Evolutionary conservation across 2,888 invertebrate species (phyloP).

Genomic region (Hemicrepidius hirtus): DNA sequence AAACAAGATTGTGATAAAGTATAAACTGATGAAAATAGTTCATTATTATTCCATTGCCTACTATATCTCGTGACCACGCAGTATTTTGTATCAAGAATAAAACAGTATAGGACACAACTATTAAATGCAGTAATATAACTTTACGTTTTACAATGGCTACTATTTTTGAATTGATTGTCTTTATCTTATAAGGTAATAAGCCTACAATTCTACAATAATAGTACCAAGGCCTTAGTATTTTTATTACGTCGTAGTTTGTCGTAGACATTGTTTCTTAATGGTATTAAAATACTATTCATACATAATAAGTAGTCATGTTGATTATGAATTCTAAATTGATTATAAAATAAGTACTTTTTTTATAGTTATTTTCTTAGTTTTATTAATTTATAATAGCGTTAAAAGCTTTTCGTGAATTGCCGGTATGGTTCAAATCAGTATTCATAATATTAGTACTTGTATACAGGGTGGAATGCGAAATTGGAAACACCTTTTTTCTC

Average conservation of each 20-base stretch:
- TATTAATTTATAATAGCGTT: no score
- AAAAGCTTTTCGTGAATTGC: no score
- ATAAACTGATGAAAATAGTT: not conserved
- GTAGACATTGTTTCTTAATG: no score
- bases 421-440: no score
- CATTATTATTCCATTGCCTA: not conserved
- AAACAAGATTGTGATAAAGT: not conserved
- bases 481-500: no score
- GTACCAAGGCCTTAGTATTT: slow-evolving; percentile 7
- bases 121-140: not conserved
- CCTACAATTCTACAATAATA: slow-evolving; percentile 1
- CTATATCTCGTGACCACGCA: not conserved
- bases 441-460: no score
- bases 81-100: not conserved
- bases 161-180: slow-evolving; percentile 3
- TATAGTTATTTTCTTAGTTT: no score
- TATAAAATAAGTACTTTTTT: no score
- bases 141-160: not conserved
- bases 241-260: not conserved
- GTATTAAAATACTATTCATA: no score
- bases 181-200: slow-evolving; percentile 1
- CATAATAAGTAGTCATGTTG: no score
- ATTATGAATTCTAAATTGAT: no score
- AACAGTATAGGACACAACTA: not conserved
- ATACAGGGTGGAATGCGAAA: no score